phyloP scores from a whole-genome alignment of 1,140 invertebrate species.

The Euura lappo region DNA sequence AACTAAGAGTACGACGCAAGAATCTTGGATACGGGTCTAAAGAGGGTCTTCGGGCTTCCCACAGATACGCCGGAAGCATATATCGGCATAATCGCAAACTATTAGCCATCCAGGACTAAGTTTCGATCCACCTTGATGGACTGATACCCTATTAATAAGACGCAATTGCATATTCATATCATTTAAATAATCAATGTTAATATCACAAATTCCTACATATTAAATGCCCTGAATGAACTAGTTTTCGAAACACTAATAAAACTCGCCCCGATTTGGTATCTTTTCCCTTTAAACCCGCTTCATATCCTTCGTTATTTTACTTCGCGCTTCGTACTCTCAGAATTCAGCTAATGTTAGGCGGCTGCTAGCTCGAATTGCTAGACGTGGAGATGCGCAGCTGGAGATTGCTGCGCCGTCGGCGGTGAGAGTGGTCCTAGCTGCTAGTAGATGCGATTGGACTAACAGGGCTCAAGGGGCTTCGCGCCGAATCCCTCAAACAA shows the following conservation, averaged over 20 bases:
- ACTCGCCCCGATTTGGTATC: not conserved
- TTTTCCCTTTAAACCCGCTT: not conserved
- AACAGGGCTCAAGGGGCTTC: slow-evolving; percentile 82
- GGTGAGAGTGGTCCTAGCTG: slow-evolving; percentile 76
- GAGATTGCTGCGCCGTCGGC: slow-evolving; percentile 57
- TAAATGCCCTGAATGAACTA: not conserved
- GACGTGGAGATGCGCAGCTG: slow-evolving; percentile 57
- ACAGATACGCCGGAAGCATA: not conserved
- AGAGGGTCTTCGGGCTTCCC: not conserved
- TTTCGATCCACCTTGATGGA: not conserved
- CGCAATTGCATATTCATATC: not conserved
- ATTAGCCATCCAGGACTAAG: not conserved
- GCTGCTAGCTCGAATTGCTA: slow-evolving; percentile 59
- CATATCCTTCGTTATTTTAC: slow-evolving; percentile 26
- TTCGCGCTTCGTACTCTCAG: slow-evolving; percentile 43
- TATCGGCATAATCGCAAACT: not conserved
- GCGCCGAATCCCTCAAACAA: slow-evolving; percentile 80
- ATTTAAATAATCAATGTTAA: not conserved
- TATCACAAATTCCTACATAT: not conserved
- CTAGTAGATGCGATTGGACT: slow-evolving; percentile 86
- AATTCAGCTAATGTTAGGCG: slow-evolving; percentile 48
- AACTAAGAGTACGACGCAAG: slow-evolving; percentile 13
- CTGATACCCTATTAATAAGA: not conserved
- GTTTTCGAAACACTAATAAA: not conserved
- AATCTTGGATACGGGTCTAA: slow-evolving; percentile 3